These are phyloP conservation scores for Samia ricini DNA, from an alignment of 1,140 invertebrate genomes.

Conservation along the genomic window DNA sequence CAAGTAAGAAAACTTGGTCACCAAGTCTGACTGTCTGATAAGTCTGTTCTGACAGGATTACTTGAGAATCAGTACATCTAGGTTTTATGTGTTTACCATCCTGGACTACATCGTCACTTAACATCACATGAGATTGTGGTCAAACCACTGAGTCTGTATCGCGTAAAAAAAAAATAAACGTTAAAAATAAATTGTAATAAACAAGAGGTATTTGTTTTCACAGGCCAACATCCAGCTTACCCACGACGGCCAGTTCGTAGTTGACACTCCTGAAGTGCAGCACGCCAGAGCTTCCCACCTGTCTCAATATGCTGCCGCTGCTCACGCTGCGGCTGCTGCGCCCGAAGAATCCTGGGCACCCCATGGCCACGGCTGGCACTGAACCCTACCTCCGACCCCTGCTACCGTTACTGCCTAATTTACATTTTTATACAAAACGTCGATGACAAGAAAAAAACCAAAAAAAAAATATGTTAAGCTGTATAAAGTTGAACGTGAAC, in stretches of 20 bases:
- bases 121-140: too few species aligned
- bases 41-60: too few species aligned
- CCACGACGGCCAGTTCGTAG: constrained; percentile 74
- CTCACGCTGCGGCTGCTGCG: constrained; percentile 59
- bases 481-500: constrained; percentile 68
- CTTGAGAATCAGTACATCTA: too few species aligned
- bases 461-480: constrained; percentile 60
- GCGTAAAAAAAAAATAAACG: too few species aligned
- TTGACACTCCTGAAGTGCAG: constrained; percentile 73
- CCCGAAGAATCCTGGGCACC: constrained; percentile 61
- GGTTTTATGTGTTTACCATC: too few species aligned
- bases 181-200: too few species aligned
- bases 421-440: constrained; percentile 67
- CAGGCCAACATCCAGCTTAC: constrained; percentile 72
- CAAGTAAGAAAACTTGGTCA: too few species aligned
- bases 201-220: too few species aligned
- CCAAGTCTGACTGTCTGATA: too few species aligned
- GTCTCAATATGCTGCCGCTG: constrained; percentile 59
- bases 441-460: constrained; percentile 50
- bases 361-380: constrained; percentile 62
- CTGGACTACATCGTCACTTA: too few species aligned
- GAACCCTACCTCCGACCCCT: constrained; percentile 57
- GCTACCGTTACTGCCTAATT: constrained; percentile 47
- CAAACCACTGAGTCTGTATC: too few species aligned
- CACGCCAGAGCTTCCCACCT: constrained; percentile 70